Base-by-base conservation (phyloP, 2,113 vertebrate genomes). In the Dromaius novaehollandiae region DNA sequence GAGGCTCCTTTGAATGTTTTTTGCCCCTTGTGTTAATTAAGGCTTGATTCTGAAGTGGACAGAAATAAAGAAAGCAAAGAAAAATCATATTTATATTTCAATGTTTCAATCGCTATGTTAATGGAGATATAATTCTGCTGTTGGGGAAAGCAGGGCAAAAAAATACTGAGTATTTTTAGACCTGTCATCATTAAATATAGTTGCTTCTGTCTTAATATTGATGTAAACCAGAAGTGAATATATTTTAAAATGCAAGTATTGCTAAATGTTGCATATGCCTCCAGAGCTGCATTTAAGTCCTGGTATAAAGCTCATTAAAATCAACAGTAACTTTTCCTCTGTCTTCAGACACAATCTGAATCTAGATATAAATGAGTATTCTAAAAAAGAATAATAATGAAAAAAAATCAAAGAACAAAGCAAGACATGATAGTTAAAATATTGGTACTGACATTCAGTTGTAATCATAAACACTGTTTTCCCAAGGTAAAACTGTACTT, bases 221-320 rank as follows among this genome's bases (percentile, higher is more conserved):
- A 93, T n/a, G 84, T 66, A 93, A 96, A 97, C 56, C 55, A 97
- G 86, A 88, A 94, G 63, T 78, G 86, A 97, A 95, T 74, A 86
- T 58, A 63, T 89, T 89, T 94, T 90, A 90, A 95, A 93, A 88
- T 78, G 70, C 69, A 91, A 89, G 84, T 90, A 94, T 69, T 89
- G 53, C 64, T 88, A 94, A 89, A 90, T 16, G 16, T 79, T 88
- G 78, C 71, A 65, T 30, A 81, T 81, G 8, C 38, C 16, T 75
- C 51, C 86, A 81, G 25, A 58, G 58, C 34, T 80, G 70, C 93
- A 91, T 80, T 71, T 73, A 95, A 81, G 74, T 56, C 34, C 81
- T 36, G 21, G 7, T 82, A 58, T 70, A 91, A 95, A 94, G 50
- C 40, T 77, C 22, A 66, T 81, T 83, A 91, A 93, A 93, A 93